These are phyloP conservation scores for Chloroceryle aenea DNA, from an alignment of 2,113 vertebrate genomes.

Conservation along the genomic window DNA sequence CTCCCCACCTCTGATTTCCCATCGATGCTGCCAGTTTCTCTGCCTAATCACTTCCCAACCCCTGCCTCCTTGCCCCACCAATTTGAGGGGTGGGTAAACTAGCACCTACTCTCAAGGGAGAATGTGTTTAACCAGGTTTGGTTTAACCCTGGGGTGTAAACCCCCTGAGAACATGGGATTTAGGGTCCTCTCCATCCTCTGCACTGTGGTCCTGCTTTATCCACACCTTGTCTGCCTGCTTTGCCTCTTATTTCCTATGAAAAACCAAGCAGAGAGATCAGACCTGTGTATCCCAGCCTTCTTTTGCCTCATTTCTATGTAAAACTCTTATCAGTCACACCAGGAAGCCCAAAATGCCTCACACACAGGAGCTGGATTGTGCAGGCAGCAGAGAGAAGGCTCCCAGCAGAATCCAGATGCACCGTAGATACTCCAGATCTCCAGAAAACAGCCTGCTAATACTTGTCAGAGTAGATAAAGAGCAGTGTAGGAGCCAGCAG, in stretches of 20 bases:
- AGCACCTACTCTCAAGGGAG: not conserved
- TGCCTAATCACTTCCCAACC: not conserved
- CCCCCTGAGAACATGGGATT: accelerated
- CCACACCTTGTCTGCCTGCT: not conserved
- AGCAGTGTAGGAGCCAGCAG: not conserved
- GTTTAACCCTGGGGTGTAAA: not conserved
- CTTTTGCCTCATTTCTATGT: not conserved
- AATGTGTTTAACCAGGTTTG: not conserved
- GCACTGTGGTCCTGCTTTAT: not conserved
- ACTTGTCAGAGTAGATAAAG: not conserved
- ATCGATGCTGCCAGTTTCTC: not conserved
- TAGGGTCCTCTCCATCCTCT: not conserved
- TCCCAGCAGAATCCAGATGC: not conserved
- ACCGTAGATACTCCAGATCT: not conserved
- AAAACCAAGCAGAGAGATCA: not conserved
- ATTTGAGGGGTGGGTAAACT: not conserved
- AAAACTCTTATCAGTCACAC: not conserved
- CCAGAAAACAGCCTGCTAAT: not conserved
- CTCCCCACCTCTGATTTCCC: not conserved
- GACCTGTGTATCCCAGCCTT: not conserved
- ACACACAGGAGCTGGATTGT: accelerated
- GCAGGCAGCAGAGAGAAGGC: not conserved
- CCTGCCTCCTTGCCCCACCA: not conserved
- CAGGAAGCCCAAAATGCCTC: not conserved
- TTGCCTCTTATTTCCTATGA: not conserved